Conservation (phyloP, 2,797 vertebrate genomes). For the Glyptemys insculpta region DNA sequence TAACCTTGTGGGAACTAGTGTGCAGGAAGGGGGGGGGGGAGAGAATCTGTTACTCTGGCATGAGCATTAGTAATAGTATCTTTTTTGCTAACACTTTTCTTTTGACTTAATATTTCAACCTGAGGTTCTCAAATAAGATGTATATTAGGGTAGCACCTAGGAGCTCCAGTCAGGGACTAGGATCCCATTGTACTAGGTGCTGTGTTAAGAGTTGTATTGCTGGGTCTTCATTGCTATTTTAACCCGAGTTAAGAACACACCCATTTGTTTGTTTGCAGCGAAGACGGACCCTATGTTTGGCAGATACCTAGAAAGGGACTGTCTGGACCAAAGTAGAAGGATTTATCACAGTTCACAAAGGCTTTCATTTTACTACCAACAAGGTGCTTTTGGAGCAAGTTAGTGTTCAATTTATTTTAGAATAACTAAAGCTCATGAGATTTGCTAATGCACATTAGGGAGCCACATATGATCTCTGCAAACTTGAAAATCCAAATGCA, state of each 20-base stretch:
- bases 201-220: not conserved
- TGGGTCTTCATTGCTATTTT: not conserved
- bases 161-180: not conserved
- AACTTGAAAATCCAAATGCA: not conserved
- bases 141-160: not conserved
- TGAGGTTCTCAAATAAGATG: not conserved
- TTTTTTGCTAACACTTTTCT: not conserved
- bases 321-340: not conserved
- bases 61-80: not conserved
- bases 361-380: not conserved
- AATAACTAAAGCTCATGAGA: not conserved
- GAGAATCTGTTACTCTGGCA: not conserved
- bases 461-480: too few relatives aligned
- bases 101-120: not conserved
- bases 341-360: not conserved
- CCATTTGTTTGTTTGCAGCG: not conserved
- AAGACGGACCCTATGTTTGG: not conserved
- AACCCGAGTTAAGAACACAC: not conserved
- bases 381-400: not conserved
- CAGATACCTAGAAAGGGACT: not conserved
- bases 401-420: not conserved
- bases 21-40: not conserved
- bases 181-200: rapidly evolving
- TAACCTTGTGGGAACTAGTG: slow-evolving; percentile 68
- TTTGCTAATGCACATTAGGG: not conserved